Conservation (phyloP, 2,888 invertebrate species). For the Coelinius sp. region DNA sequence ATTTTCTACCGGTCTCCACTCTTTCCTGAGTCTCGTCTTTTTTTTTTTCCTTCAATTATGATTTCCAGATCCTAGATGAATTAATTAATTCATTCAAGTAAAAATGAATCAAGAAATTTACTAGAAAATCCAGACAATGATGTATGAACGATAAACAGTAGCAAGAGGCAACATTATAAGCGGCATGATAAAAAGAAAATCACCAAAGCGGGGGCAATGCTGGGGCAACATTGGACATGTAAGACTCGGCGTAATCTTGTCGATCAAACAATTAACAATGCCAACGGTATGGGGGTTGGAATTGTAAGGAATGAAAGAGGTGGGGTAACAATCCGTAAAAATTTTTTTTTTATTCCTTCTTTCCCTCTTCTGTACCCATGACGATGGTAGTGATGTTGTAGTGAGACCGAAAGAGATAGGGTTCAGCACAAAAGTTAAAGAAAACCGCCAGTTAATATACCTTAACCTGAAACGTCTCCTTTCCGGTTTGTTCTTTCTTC, state of each 20-base stretch:
- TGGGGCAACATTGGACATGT: slow-evolving; percentile 65
- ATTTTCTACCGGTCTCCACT: slow-evolving; percentile 11
- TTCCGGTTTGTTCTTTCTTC: slow-evolving; percentile 47
- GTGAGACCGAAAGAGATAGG: slow-evolving; percentile 38
- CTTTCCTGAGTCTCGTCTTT: slow-evolving; percentile 25
- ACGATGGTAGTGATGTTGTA: slow-evolving; percentile 44
- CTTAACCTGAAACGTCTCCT: slow-evolving; percentile 58
- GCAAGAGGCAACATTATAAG: slow-evolving; percentile 34
- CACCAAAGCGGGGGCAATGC: slow-evolving; percentile 46
- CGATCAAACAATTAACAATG: slow-evolving; percentile 71
- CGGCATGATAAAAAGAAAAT: slow-evolving; percentile 45
- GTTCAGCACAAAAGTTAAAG: slow-evolving; percentile 53
- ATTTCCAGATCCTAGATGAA: too few relatives aligned
- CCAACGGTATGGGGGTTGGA: slow-evolving; percentile 51
- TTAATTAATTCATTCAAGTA: not conserved
- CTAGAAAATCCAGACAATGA: slow-evolving; percentile 15
- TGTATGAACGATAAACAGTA: slow-evolving; percentile 40
- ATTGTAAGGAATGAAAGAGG: slow-evolving; percentile 36
- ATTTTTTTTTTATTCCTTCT: not conserved
- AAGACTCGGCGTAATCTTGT: slow-evolving; percentile 70
- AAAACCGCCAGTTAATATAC: slow-evolving; percentile 50
- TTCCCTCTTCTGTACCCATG: slow-evolving; percentile 16
- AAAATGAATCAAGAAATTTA: not conserved
- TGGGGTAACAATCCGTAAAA: slow-evolving; percentile 24
- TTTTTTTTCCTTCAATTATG: too few relatives aligned